phyloP scores from a whole-genome alignment of 2,888 invertebrate genomes.

The Desoria tigrina region DNA sequence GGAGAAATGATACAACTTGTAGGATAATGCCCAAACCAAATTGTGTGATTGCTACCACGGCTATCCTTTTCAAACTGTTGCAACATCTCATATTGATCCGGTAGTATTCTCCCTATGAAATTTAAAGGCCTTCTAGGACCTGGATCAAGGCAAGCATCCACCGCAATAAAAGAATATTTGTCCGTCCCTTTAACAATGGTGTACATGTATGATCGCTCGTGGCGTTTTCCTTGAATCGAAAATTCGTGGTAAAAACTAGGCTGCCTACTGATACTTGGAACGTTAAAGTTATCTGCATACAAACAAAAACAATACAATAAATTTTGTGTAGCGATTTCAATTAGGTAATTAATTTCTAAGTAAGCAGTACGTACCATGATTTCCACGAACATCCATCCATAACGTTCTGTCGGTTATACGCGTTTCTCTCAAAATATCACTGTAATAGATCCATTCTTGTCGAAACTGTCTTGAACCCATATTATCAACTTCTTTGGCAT shows the following conservation, averaged over 20 bases:
- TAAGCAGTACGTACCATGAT: slow-evolving; percentile 70
- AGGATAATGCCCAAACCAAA: slow-evolving; percentile 90
- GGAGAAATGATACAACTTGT: slow-evolving; percentile 78
- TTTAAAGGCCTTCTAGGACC: slow-evolving; percentile 86
- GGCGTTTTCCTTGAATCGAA: slow-evolving; percentile 72
- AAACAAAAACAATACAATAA: slow-evolving; percentile 41
- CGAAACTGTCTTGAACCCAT: slow-evolving; percentile 78
- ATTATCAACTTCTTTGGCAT: slow-evolving; percentile 77
- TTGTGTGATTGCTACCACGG: slow-evolving; percentile 62
- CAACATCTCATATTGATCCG: slow-evolving; percentile 64
- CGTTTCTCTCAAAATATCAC: slow-evolving; percentile 68
- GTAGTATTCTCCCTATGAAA: slow-evolving; percentile 75
- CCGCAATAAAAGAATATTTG: slow-evolving; percentile 76
- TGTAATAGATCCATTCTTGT: slow-evolving; percentile 81
- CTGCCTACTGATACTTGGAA: slow-evolving; percentile 67
- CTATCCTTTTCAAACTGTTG: slow-evolving; percentile 64
- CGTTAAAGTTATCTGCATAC: slow-evolving; percentile 87
- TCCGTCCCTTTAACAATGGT: slow-evolving; percentile 64
- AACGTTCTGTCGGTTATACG: slow-evolving; percentile 68
- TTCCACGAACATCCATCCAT: slow-evolving; percentile 89
- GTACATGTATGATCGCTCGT: slow-evolving; percentile 74
- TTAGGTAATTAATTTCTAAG: not conserved
- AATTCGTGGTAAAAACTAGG: slow-evolving; percentile 76
- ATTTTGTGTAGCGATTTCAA: not conserved
- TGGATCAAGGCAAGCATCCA: slow-evolving; percentile 84